Percentiles rank a stretch among this genome's conserved stretches.
Evolutionary conservation across 2,113 vertebrate genomes (phyloP).

Genomic region (Alouatta palliata): DNA sequence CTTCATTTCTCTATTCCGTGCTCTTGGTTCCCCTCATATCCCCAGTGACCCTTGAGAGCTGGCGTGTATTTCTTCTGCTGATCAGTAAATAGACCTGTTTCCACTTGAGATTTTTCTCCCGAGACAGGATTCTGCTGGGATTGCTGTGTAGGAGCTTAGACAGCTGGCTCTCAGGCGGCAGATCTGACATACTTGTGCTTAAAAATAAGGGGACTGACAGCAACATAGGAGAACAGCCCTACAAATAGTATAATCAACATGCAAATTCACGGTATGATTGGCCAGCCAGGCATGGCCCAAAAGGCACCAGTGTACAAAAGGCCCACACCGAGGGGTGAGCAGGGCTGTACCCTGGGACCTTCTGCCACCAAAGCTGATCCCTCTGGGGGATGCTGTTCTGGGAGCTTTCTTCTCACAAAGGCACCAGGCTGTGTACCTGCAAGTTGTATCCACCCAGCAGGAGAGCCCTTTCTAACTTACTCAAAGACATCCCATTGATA

Average conservation of each 20-base stretch:
- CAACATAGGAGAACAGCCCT: background rate
- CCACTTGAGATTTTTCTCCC: background rate
- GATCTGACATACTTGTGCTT: background rate
- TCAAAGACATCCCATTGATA: background rate
- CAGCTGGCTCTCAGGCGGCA: background rate
- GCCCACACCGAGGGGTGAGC: rapidly evolving
- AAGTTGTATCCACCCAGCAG: too few relatives aligned
- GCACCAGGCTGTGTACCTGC: background rate
- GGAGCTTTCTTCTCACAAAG: background rate
- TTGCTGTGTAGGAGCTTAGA: background rate
- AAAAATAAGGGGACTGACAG: background rate
- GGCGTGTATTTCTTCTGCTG: background rate
- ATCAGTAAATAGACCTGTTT: background rate
- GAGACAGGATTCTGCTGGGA: background rate
- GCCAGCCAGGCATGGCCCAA: background rate
- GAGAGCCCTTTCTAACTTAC: background rate
- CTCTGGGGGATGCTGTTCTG: rapidly evolving
- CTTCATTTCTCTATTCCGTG: background rate
- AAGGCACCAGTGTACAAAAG: background rate
- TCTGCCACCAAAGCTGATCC: background rate
- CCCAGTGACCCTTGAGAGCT: background rate
- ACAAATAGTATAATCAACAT: background rate
- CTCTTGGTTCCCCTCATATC: background rate
- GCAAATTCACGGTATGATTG: rapidly evolving
- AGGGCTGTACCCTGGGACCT: rapidly evolving